phyloP scores from a whole-genome alignment of 1,140 invertebrate genomes.

The Procambarus virginalis region DNA sequence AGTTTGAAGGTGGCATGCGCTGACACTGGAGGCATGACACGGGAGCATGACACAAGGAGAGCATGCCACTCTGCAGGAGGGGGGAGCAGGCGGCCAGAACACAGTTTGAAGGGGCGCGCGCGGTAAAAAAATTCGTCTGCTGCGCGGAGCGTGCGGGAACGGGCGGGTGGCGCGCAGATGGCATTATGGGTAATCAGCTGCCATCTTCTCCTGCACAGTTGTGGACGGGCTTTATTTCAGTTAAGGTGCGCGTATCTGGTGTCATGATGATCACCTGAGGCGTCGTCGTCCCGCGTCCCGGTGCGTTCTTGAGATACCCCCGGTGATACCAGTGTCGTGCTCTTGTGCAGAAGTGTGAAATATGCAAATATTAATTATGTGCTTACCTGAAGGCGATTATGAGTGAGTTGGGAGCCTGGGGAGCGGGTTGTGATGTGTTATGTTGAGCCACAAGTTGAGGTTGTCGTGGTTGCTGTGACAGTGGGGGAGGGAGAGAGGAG shows the following conservation, averaged over 20 bases:
- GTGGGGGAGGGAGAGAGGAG: background rate
- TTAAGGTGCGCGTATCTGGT: constrained; percentile 29
- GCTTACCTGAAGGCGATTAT: constrained; percentile 54
- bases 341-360: constrained; percentile 38
- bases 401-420: constrained; percentile 34
- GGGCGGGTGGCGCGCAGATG: constrained; percentile 9
- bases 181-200: constrained; percentile 65
- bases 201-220: constrained; percentile 62
- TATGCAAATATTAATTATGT: constrained; percentile 61
- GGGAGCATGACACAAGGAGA: no score
- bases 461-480: constrained; percentile 7
- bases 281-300: constrained; percentile 16
- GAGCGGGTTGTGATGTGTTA: constrained; percentile 30
- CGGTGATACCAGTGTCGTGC: constrained; percentile 26
- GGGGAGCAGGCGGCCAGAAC: no score
- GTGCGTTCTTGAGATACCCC: background rate
- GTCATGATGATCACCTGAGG: constrained; percentile 50
- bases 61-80: no score
- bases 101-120: constrained; percentile 33
- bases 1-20: no score
- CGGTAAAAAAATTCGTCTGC: constrained; percentile 38
- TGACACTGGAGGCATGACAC: no score
- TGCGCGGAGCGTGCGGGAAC: background rate
- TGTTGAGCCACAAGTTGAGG: background rate
- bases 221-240: constrained; percentile 52